Conservation (phyloP, 2,797 vertebrate genomes). For the Triplophysa bombifrons region DNA sequence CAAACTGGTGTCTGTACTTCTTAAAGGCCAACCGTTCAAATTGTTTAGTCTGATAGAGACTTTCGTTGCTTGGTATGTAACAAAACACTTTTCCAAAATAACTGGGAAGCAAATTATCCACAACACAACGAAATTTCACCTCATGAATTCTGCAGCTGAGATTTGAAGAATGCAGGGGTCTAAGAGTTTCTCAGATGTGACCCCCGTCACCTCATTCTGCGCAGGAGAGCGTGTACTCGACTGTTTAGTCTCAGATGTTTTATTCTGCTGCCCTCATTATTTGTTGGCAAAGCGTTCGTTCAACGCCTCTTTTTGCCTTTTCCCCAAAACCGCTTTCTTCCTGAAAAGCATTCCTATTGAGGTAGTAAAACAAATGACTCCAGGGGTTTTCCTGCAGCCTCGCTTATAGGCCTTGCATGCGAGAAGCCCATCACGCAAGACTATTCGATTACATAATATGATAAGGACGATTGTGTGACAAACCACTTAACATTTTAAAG, state of each 20-base stretch:
- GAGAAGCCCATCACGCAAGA: neutral
- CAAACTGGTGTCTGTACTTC: slow-evolving; percentile 21
- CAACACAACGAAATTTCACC: slow-evolving; percentile 15
- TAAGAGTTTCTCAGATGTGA: slow-evolving; percentile 9
- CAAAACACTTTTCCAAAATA: neutral
- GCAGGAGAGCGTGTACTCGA: slow-evolving; percentile 47
- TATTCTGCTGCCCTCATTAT: slow-evolving; percentile 36
- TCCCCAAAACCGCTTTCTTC: slow-evolving; percentile 50
- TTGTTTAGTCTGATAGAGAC: slow-evolving; percentile 47
- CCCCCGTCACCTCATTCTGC: slow-evolving; percentile 2
- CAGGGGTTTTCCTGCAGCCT: slow-evolving; percentile 26
- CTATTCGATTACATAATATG: neutral
- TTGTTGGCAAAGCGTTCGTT: slow-evolving; percentile 35
- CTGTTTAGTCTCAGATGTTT: slow-evolving; percentile 63
- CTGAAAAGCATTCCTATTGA: slow-evolving; percentile 51
- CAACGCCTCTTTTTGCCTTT: slow-evolving; percentile 32
- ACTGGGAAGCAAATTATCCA: slow-evolving; percentile 27
- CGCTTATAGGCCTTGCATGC: slow-evolving; percentile 7
- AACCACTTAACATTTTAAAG: neutral
- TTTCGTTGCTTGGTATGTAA: slow-evolving; percentile 24
- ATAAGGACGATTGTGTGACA: neutral
- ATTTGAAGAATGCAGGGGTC: slow-evolving; percentile 22
- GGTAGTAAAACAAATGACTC: slow-evolving; percentile 62
- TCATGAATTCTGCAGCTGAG: neutral
- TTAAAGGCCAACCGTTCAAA: slow-evolving; percentile 22